Percentiles rank a stretch among this genome's conserved stretches.
These are phyloP conservation scores for Rhabdornis inornatus DNA, from an alignment of 2,113 vertebrate species.

Conservation along the genomic window DNA sequence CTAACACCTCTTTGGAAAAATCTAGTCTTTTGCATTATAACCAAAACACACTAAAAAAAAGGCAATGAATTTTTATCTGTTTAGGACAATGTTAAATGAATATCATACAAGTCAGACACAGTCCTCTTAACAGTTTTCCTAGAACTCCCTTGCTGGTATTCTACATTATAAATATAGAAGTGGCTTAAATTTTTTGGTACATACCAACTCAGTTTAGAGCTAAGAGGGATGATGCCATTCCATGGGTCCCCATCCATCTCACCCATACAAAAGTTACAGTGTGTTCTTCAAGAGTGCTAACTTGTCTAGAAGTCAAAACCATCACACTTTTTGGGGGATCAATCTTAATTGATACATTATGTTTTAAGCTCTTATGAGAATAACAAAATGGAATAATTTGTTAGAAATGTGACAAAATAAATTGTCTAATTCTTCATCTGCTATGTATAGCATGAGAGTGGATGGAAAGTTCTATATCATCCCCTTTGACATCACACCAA, in stretches of 20 bases:
- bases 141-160: background rate
- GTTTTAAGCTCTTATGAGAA: background rate
- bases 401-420: background rate
- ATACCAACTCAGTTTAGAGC: background rate
- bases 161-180: background rate
- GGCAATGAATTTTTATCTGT: background rate
- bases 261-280: background rate
- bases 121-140: background rate
- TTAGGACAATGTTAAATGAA: background rate
- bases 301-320: background rate
- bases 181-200: background rate
- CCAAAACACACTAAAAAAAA: background rate
- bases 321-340: background rate
- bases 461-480: background rate
- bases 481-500: background rate
- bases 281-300: background rate
- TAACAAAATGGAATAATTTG: background rate
- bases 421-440: background rate
- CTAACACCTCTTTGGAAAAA: background rate
- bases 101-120: background rate
- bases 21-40: background rate
- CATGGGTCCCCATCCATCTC: background rate
- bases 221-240: background rate
- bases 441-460: background rate
- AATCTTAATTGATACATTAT: background rate